Base-by-base conservation (phyloP, 1,140 invertebrate genomes). In the Mycetomoellerius zeteki region DNA sequence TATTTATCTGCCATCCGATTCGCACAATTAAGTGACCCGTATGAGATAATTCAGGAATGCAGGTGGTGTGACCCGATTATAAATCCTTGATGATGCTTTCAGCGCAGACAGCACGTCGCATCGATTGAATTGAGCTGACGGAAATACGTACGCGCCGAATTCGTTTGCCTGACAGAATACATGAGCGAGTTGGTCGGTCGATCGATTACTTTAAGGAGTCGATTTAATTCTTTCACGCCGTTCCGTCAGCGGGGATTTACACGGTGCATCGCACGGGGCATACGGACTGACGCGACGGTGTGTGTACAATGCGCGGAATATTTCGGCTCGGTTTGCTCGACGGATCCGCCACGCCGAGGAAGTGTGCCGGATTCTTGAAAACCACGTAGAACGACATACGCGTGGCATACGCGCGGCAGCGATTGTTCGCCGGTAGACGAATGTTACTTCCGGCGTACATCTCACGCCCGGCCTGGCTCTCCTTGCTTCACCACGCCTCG, bases 351-450 rank as follows among this genome's bases (percentile, higher is more conserved):
- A n/a, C 60, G 78, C 72, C 62, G 56, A 24, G 60, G 65, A 80
- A 76, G 56, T 33, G 54, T 50, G 58, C 27, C 27, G 43, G 87
- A 72, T 82, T 60, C 80, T 33, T 62, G 33, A 73, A 75, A 84
- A 84, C 54, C 37, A n/a, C 24, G n/a, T 24, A 10, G 54, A 60
- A 50, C 65, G 47, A 72, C 73, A 78, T 58, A 76, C 52, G 50
- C 88, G 60, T 80, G 86, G 71, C 62, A 47, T 78, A 69, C 77
- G 67, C 85, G 69, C 72, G 65, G 77, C 87, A 72, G 33, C 75
- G 89, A 90, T 90, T 90, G 89, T 90, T 90, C 89, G 69, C 73
- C 69, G 12, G 71, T 50, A 77, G 85, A 90, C 85, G 85, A 89
- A 90, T 73, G 89, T 90, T 90, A 90, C 86, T 69, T 58, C 73